These are phyloP conservation scores for Antennarius maculatus DNA, from an alignment of 2,797 vertebrate species.

Conservation along the genomic window DNA sequence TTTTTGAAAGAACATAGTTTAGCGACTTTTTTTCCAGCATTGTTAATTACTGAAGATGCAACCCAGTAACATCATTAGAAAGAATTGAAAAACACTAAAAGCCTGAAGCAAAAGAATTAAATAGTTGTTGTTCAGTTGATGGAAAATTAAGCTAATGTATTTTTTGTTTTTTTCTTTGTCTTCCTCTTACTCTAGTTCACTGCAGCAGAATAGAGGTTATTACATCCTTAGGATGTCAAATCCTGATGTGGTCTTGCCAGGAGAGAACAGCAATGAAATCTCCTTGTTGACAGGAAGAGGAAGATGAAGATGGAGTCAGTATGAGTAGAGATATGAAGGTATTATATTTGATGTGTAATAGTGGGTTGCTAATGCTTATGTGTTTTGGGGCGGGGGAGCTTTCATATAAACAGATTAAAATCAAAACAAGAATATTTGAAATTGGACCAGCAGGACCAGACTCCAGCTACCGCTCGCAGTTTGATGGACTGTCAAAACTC, in stretches of 20 bases:
- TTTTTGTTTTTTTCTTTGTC: constrained; percentile 12
- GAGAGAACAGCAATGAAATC: constrained; percentile 34
- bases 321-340: constrained; percentile 18
- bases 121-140: neutral
- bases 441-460: constrained; percentile 59
- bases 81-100: neutral
- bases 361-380: neutral
- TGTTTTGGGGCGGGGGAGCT: constrained; percentile 1
- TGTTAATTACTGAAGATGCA: too few species aligned
- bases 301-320: neutral
- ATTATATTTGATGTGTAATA: constrained; percentile 15
- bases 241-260: constrained; percentile 18
- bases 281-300: neutral
- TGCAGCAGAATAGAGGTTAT: constrained; percentile 23
- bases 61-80: neutral
- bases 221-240: constrained; percentile 27
- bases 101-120: neutral
- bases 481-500: constrained; percentile 66
- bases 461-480: constrained; percentile 39
- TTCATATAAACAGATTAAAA: constrained; percentile 72
- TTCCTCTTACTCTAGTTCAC: constrained; percentile 18
- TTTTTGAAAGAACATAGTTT: too few species aligned
- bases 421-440: constrained; percentile 68
- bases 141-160: constrained; percentile 12
- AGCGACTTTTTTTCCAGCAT: too few species aligned